Conservation (phyloP, 2,888 invertebrate genomes). For the Magallana nippona region DNA sequence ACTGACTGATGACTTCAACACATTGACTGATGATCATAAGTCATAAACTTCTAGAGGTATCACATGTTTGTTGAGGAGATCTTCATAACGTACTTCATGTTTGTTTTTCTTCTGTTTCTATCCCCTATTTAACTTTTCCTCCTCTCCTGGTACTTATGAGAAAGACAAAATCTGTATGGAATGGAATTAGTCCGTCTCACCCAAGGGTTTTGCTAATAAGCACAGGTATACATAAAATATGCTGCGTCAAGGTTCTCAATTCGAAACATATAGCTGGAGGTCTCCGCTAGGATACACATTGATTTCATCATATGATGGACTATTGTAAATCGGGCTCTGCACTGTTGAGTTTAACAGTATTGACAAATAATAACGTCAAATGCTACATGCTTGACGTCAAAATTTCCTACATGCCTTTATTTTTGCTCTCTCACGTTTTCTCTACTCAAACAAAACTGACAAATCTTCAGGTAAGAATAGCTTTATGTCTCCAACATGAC, state of each 20-base stretch:
- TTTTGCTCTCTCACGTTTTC: conserved; percentile 19
- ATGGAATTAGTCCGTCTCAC: not conserved
- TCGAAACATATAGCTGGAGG: not conserved
- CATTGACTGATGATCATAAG: conserved; percentile 1
- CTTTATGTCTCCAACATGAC: not conserved
- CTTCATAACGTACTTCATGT: not conserved
- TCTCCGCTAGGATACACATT: not conserved
- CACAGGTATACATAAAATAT: not conserved
- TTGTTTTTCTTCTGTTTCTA: too few relatives aligned
- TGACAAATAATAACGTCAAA: conserved; percentile 19
- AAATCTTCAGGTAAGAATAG: conserved; percentile 8
- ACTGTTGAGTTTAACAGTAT: conserved; percentile 5
- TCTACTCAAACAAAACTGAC: conserved; percentile 27
- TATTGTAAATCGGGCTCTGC: not conserved
- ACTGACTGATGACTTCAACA: conserved; percentile 19
- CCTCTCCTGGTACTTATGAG: not conserved
- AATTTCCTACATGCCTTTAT: not conserved
- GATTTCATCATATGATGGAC: conserved; percentile 17
- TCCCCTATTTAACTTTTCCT: not conserved
- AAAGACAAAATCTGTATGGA: not conserved
- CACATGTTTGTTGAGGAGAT: not conserved
- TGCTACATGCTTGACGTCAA: conserved; percentile 19
- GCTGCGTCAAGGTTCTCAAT: conserved; percentile 21
- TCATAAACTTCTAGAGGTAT: conserved; percentile 8
- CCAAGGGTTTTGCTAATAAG: not conserved